Base-by-base conservation (phyloP, 2,113 vertebrate species). In the Reinhardtius hippoglossoides region DNA sequence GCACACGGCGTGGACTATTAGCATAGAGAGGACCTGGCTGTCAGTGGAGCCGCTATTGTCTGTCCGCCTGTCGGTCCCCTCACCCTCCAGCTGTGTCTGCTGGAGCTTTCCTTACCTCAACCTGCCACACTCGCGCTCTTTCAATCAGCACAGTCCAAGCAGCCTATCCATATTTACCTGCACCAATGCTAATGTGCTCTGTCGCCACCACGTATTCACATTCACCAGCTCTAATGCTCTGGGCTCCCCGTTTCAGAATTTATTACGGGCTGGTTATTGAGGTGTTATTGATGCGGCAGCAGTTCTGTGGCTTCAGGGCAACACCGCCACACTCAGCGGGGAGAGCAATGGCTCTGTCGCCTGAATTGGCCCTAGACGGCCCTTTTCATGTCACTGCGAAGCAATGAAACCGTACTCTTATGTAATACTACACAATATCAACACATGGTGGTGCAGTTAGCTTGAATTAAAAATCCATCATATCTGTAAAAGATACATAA, bases 251-350 rank as follows among this genome's bases (percentile, higher is more conserved):
- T 83, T 85, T 78, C 76, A 78, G 76, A 63, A 78, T 75, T 56
- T 78, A 85, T 87, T 80, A 85, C 63, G 74, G 61, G 73, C 16
- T 48, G 71, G 61, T 85, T 88, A 84, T 76, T 79, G 83, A 86
- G 78, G 77, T 59, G 74, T 83, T 87, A 84, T 86, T 84, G 84
- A 89, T 91, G 83, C 71, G 73, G 78, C 75, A 85, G 89, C 73
- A 35, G 72, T 42, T 79, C 77, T 83, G 27, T 54, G 61, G 77
- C 83, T 84, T 0, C 75, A 54, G 80, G 80, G 75, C 55, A 67
- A 52, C n/a, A 31, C 48, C 9, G 27, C 59, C 69, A 8, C 68
- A 73, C 56, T 72, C 57, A 67, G 50, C 15, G 26, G 27, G 24
- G 58, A 73, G 71, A 83, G 78, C 56, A 76, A 74, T 72, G 56